Evolutionary conservation across 2,797 vertebrate genomes (phyloP), one percentile per base, ranked within the genome.

Genomic region (Coregonus sp.): DNA sequence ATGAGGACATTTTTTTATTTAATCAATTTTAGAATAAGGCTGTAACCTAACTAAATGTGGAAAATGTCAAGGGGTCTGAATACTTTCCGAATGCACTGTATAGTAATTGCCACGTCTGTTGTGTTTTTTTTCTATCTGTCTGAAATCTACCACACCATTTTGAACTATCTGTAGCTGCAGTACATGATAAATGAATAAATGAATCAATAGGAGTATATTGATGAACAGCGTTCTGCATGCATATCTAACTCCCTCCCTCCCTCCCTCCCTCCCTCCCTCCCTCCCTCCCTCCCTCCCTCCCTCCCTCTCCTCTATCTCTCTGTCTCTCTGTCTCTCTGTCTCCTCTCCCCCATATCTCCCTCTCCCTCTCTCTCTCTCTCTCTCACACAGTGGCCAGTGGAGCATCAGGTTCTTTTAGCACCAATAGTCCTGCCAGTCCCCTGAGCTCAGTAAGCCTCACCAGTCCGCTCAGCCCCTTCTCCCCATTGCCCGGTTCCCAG

Each of bases 381-480:
- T 20, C 72, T 72, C 1, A 54, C 72, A 2, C 91, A 98, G 96
- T 94, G 90, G 90, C 92, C 82, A 92, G 94, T 1, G 95, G 96
- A 68, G 91, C 96, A 59, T 95, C 95, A 0, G 94, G 96, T 52
- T 97, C 97, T 0, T 98, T 95, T 93, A 96, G 95, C 91, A 98
- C 97, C 90, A 99, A 96, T 93, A 99, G 97, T 93, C 97, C 98
- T 0, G 97, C 97, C 88, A 99, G 97, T 90, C 98, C 97, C 18
- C 90, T 98, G 90, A 99, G 97, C 92, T 98, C 98, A 0, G 88
- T 97, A 93, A 98, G 97, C 92, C 93, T 98, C 91, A 97, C 96
- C 88, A 98, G 97, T 80, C 98, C 97, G 14, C 93, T 99, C 90
- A 98, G 96, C 86, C 97, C 97, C 75, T 99, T 97, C 90, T 98